phyloP scores from a whole-genome alignment of 2,113 vertebrate species.

The Dinomys branickii region DNA sequence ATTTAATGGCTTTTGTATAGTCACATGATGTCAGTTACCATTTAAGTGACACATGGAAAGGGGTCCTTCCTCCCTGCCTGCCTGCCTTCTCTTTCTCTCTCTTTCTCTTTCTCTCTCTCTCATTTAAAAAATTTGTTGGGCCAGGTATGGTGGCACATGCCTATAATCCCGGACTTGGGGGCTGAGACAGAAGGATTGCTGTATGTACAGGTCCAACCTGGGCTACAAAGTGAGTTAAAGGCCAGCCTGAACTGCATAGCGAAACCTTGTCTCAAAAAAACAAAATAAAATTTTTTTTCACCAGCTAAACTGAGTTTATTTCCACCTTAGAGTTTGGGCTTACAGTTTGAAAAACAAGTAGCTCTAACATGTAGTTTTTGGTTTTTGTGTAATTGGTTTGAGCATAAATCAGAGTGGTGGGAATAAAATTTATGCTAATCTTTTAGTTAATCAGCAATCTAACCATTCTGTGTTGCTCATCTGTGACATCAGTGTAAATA shows the following conservation, averaged over 20 bases:
- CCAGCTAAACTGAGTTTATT: background rate
- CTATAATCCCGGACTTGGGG: too few species aligned
- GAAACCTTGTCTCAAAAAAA: too few species aligned
- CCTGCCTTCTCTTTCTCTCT: background rate
- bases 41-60: background rate
- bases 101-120: background rate
- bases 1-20: background rate
- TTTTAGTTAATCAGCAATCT: background rate
- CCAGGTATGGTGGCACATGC: too few species aligned
- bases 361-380: background rate
- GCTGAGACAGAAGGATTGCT: too few species aligned
- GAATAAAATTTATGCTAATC: conserved; percentile 7
- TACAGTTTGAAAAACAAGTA: conserved; percentile 28
- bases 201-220: too few species aligned
- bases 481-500: background rate
- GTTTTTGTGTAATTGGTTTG: background rate
- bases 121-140: too few species aligned
- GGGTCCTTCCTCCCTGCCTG: accelerated
- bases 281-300: background rate
- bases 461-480: background rate
- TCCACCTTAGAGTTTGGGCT: background rate
- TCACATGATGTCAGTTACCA: background rate
- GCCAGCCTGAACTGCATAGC: too few species aligned
- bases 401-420: background rate
- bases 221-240: too few species aligned